These are phyloP conservation scores for Oncorhynchus clarkii DNA, from an alignment of 2,113 vertebrate genomes.

Conservation along the genomic window DNA sequence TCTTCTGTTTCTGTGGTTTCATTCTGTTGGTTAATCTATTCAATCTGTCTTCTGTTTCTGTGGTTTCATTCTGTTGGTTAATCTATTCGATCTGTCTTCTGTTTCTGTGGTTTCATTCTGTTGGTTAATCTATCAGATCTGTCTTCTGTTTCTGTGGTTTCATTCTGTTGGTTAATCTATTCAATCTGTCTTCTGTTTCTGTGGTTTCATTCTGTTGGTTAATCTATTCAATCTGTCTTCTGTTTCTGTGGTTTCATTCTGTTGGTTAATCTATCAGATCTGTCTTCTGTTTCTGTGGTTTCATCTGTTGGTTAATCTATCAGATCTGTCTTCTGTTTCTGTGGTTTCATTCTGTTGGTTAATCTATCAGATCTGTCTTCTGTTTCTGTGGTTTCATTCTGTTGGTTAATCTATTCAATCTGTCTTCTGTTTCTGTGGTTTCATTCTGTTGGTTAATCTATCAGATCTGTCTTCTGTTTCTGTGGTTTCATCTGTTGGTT, in stretches of 20 bases:
- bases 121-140: neutral
- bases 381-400: constrained; percentile 1
- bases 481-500: too few relatives aligned
- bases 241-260: too few relatives aligned
- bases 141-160: neutral
- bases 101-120: neutral
- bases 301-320: too few relatives aligned
- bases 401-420: neutral
- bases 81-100: too few relatives aligned
- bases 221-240: neutral
- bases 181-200: neutral
- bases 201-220: neutral
- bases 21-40: neutral
- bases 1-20: too few relatives aligned
- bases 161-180: too few relatives aligned
- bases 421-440: neutral
- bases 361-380: neutral
- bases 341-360: too few relatives aligned
- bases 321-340: neutral
- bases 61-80: too few relatives aligned
- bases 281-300: neutral
- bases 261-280: too few relatives aligned
- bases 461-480: too few relatives aligned
- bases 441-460: too few relatives aligned
- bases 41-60: neutral